These are phyloP conservation scores for Steatocranus sp. DNA, from an alignment of 2,797 vertebrate genomes.

Conservation along the genomic window DNA sequence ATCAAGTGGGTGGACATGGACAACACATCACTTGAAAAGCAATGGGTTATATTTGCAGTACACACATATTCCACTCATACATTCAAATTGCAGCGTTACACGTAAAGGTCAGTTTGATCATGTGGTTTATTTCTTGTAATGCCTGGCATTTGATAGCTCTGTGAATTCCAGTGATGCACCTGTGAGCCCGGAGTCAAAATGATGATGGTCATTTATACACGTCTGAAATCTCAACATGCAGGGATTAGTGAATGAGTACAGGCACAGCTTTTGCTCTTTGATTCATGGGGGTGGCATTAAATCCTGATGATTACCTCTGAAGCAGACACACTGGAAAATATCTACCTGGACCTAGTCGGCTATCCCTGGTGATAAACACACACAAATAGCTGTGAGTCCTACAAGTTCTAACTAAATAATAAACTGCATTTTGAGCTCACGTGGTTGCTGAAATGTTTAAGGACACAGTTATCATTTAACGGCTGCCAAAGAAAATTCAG, in stretches of 20 bases:
- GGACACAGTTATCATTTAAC: neutral
- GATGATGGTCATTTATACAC: neutral
- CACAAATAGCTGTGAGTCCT: neutral
- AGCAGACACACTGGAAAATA: neutral
- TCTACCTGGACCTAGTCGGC: neutral
- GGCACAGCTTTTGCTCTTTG: slow-evolving; percentile 1
- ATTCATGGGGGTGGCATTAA: slow-evolving; percentile 3
- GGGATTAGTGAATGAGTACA: neutral
- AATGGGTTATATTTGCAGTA: neutral
- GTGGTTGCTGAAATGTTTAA: neutral
- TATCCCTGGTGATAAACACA: neutral
- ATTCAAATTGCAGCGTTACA: neutral
- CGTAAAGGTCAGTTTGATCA: neutral
- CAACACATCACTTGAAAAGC: neutral
- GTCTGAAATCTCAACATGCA: neutral
- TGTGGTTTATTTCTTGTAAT: neutral
- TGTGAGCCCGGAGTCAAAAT: neutral
- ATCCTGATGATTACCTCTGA: slow-evolving; percentile 4
- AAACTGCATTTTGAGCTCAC: neutral
- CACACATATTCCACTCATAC: neutral
- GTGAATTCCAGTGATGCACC: neutral
- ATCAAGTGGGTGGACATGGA: neutral
- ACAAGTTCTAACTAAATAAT: neutral
- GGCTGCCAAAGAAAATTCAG: neutral
- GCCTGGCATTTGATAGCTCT: neutral